A percentile compares a stretch with the other conserved stretches of the same genome.
These are phyloP conservation scores for Aythya baeri DNA, from an alignment of 2,113 vertebrate genomes.

Conservation along the genomic window DNA sequence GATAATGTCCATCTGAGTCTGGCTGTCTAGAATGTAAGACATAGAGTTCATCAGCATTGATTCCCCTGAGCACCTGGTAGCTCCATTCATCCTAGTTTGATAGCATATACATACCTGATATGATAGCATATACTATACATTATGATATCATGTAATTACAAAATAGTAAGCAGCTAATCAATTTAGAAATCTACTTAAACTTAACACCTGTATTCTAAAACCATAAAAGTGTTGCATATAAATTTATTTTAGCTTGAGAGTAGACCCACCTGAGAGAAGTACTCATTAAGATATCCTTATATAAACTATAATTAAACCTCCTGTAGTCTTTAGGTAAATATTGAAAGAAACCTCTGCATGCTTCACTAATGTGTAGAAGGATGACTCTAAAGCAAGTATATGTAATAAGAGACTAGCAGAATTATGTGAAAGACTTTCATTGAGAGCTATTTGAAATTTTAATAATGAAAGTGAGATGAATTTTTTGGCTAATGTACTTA, in stretches of 20 bases:
- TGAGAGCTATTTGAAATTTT: not conserved
- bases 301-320: not conserved
- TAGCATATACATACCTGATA: no score
- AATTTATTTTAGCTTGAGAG: not conserved
- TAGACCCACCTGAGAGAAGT: not conserved
- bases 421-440: not conserved
- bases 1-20: not conserved
- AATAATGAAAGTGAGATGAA: not conserved
- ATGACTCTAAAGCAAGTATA: not conserved
- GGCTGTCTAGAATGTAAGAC: not conserved
- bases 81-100: not conserved
- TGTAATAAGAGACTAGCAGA: not conserved
- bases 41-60: not conserved
- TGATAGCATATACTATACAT: no score
- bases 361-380: not conserved
- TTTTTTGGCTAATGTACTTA: not conserved
- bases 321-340: not conserved
- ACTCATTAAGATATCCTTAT: not conserved
- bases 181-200: not conserved
- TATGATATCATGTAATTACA: not conserved
- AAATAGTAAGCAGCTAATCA: not conserved
- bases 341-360: not conserved
- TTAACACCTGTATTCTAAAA: not conserved
- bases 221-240: not conserved
- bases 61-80: not conserved